phyloP scores from a whole-genome alignment of 2,888 invertebrate species.

The Thereva nobilitata region DNA sequence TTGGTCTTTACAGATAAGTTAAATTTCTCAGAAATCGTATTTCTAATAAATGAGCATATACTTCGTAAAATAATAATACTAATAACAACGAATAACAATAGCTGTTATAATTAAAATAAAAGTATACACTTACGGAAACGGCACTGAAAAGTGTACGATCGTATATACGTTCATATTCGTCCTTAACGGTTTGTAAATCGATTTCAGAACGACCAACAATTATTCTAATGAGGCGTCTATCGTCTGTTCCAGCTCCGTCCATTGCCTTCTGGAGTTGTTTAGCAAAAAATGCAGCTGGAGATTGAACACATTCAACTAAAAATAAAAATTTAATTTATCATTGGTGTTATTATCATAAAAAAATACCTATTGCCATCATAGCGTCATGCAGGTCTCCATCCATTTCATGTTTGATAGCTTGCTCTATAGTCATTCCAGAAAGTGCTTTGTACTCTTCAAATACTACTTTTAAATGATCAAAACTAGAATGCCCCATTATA shows the following conservation, averaged over 20 bases:
- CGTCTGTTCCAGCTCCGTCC: slow-evolving; percentile 74
- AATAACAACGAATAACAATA: no score
- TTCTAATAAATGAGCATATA: no score
- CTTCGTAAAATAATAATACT: no score
- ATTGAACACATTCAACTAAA: slow-evolving; percentile 72
- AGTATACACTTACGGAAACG: slow-evolving; percentile 61
- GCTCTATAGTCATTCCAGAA: slow-evolving; percentile 73
- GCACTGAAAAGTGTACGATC: slow-evolving; percentile 70
- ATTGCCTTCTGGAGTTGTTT: slow-evolving; percentile 67
- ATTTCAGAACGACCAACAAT: slow-evolving; percentile 71
- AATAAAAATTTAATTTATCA: slow-evolving; percentile 4
- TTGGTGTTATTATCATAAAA: background rate
- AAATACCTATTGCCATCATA: slow-evolving; percentile 69
- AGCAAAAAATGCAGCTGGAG: slow-evolving; percentile 71
- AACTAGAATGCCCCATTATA: slow-evolving; percentile 75
- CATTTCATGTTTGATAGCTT: slow-evolving; percentile 70
- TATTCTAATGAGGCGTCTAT: slow-evolving; percentile 71
- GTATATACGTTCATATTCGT: slow-evolving; percentile 71
- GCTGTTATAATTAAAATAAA: no score
- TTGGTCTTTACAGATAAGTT: no score
- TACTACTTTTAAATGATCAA: slow-evolving; percentile 68
- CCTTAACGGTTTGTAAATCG: slow-evolving; percentile 71
- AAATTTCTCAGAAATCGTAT: no score
- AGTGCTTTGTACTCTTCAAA: slow-evolving; percentile 76
- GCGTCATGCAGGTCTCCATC: slow-evolving; percentile 70